Base-by-base conservation (phyloP, 1,140 invertebrate species). In the Drosophila dunni region DNA sequence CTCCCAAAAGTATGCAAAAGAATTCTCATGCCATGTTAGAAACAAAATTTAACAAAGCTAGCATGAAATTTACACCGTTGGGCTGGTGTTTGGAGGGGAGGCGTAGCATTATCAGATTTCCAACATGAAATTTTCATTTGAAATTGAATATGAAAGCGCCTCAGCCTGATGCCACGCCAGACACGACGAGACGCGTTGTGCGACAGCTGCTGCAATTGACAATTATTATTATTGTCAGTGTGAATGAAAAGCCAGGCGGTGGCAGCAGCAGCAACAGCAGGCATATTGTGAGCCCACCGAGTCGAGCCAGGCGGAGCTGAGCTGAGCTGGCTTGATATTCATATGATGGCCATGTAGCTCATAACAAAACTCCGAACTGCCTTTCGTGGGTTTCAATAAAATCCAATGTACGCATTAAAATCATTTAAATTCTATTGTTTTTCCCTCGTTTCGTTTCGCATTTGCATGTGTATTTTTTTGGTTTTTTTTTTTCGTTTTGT, bases 371-470 rank as follows among this genome's bases (percentile, higher is more conserved):
- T 46, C 65, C 74, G 65, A 75, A 78, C 72, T 75, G 69, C 74
- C 74, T 61, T 69, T 56, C 79, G 83, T 73, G 56, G 72, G 72
- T 76, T 88, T 78, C 84, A 77, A 88, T 89, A 88, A 88, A 88
- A 88, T 88, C 75, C 84, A 84, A 88, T 89, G 84, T 78, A 67
- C 83, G 83, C 84, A 88, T 88, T 88, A 88, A 88, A 88, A 88
- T 88, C 83, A 89, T 88, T 88, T 88, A 88, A 88, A 88, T 88
- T 88, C 83, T 89, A 88, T 88, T 88, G 84, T 89, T 89, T 71
- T 75, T 81, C 69, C 57, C 69, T 73, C 48, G 20, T 44, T 46
- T 63, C 54, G 34, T 64, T 68, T 58, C 57, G 45, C 69, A 86
- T 86, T 78, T 68, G 79, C 78, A 85, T 85, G 50, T 48, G n/a